phyloP scores from a whole-genome alignment of 2,113 vertebrate genomes.

The Coregonus clupeaformis region DNA sequence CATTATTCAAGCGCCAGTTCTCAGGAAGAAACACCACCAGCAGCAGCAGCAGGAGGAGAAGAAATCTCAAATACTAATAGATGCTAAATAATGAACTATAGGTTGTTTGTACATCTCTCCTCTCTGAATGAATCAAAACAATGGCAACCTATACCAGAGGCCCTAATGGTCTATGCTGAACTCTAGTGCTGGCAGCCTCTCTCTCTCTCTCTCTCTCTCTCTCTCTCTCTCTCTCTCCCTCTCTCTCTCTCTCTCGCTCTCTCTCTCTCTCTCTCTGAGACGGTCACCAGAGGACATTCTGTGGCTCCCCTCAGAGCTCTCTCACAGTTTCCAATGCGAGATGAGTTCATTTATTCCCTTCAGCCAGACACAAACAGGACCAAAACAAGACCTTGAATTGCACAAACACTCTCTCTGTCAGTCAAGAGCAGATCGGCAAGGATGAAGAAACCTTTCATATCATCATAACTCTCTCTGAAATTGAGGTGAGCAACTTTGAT shows the following conservation, averaged over 20 bases:
- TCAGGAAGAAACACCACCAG: conserved; percentile 16
- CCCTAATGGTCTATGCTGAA: too few species aligned
- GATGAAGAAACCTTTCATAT: conserved; percentile 37
- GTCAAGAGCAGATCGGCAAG: conserved; percentile 41
- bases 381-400: conserved; percentile 32
- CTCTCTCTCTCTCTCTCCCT: too few species aligned
- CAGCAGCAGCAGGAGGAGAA: not conserved
- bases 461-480: conserved; percentile 48
- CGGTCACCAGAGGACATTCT: not conserved
- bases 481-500: conserved; percentile 68
- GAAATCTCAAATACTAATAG: conserved; percentile 17
- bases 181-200: too few species aligned
- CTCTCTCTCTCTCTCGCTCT: too few species aligned
- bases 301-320: not conserved
- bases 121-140: conserved; percentile 28
- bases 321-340: not conserved
- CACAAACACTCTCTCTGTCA: conserved; percentile 44
- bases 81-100: conserved; percentile 36
- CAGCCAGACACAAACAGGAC: conserved; percentile 51
- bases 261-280: not conserved
- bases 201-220: too few species aligned
- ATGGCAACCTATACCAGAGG: not conserved
- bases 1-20: conserved; percentile 48
- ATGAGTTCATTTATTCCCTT: conserved; percentile 3
- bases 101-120: conserved; percentile 13